Evolutionary conservation across 2,797 vertebrate species (phyloP).

Genomic region (Cynodonichthys magdalenae): DNA sequence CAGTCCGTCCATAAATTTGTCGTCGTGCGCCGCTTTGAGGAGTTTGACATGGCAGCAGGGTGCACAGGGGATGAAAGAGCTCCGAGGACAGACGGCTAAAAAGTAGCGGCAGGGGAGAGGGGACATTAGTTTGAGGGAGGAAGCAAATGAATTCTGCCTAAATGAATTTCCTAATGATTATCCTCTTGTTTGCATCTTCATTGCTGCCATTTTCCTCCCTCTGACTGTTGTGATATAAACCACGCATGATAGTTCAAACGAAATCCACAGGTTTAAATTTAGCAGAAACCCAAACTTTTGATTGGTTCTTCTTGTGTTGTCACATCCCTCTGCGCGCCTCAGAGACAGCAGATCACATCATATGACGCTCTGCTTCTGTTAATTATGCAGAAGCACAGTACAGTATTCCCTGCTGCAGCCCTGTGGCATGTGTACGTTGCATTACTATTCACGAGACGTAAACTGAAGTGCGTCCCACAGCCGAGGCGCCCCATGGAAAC

Average conservation of each 20-base stretch:
- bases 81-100: constrained; percentile 50
- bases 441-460: constrained; percentile 61
- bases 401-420: constrained; percentile 53
- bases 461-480: constrained; percentile 32
- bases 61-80: constrained; percentile 55
- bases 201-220: constrained; percentile 24
- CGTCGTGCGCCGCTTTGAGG: constrained; percentile 62
- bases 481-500: constrained; percentile 43
- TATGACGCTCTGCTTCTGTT: constrained; percentile 51
- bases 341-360: constrained; percentile 40
- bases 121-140: constrained; percentile 49
- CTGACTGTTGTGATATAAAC: constrained; percentile 5
- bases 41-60: constrained; percentile 68
- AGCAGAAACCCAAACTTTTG: constrained; percentile 22
- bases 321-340: constrained; percentile 32
- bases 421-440: constrained; percentile 24
- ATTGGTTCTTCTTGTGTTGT: constrained; percentile 25
- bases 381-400: constrained; percentile 74
- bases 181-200: constrained; percentile 51
- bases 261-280: constrained; percentile 47
- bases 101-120: constrained; percentile 42
- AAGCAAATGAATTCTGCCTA: constrained; percentile 48
- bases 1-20: constrained; percentile 75
- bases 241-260: constrained; percentile 15
- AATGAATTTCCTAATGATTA: constrained; percentile 63